Base-by-base conservation (phyloP, 64 coral and sea anemone species). In the Pocillopora damicornis region DNA sequence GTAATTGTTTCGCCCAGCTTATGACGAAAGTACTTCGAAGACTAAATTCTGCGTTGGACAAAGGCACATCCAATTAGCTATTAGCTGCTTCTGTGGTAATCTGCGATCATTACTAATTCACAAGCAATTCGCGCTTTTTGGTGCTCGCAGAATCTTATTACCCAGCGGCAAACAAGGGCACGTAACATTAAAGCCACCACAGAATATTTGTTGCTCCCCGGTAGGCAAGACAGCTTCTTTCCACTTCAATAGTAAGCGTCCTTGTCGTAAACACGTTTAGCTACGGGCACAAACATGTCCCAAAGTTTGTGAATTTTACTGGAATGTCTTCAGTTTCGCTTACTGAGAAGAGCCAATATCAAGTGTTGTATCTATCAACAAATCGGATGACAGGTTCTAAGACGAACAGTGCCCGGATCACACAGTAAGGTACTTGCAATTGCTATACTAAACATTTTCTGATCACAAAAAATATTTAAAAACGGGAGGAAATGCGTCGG, bases 51-150 rank as follows among this genome's bases (percentile, higher is more conserved):
- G 8, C 13, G 18, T 17, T 26, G 34, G 65, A 85, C 81, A 85
- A 73, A 85, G 38, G 64, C 35, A 13, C n/a, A 22, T 42, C 56
- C 81, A 85, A 72, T 85, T 85, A 72, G 65, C 81, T 7, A 12
- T 51, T 73, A 35, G 36, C 61, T 35, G 25, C 26, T 36, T 17
- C 65, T 73, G 15, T 14, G 81, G 58, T 25, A 14, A 57, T 79
- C 65, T 68, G 18, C 11, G 17, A n/a, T 68, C 64, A 85, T 85
- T 85, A 85, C 58, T 72, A 72, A 85, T 85, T 85, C 81, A 85
- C 20, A 73, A 85, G 18, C 65, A 72, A 71, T 66, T 68, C 80
- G 62, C 80, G 8, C 61, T 61, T 83, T 2, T 51, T 4, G 42
- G 20, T 20, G 11, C 25, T 69, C 36, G 68, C 17, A 83, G 25